phyloP scores from a whole-genome alignment of 1,140 invertebrate genomes.

The Halictus rubicundus region DNA sequence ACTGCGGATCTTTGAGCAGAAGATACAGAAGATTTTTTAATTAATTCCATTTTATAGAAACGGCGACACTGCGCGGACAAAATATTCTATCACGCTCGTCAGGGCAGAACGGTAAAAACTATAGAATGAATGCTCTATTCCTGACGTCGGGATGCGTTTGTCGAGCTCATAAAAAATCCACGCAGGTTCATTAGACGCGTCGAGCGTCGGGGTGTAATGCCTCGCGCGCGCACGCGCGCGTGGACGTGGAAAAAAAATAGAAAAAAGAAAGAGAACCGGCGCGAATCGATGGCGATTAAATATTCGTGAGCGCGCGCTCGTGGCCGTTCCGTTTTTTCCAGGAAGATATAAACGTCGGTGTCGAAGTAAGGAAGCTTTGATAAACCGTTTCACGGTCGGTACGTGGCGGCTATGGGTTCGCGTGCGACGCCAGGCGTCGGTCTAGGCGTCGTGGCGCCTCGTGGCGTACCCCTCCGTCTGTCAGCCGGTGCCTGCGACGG shows the following conservation, averaged over 20 bases:
- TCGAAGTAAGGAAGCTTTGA: constrained; percentile 10
- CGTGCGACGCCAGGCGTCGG: constrained; percentile 48
- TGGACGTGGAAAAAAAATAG: neutral
- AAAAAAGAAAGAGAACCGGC: neutral
- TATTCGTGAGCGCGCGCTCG: constrained; percentile 18
- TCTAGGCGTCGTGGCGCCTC: constrained; percentile 47
- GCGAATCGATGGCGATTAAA: constrained; percentile 23
- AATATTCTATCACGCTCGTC: too few relatives aligned
- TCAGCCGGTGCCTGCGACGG: neutral
- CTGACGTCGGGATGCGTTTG: too few relatives aligned
- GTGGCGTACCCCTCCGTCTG: constrained; percentile 18
- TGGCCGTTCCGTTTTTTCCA: constrained; percentile 22
- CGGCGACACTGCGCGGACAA: too few relatives aligned
- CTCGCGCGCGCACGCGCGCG: too few relatives aligned
- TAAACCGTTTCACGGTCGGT: constrained; percentile 35
- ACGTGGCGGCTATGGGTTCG: constrained; percentile 2
- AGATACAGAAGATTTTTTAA: too few relatives aligned
- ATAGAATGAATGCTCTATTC: too few relatives aligned
- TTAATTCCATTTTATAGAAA: too few relatives aligned
- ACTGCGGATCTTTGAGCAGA: too few relatives aligned
- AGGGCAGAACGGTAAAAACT: too few relatives aligned
- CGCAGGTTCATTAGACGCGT: too few relatives aligned
- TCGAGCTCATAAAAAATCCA: too few relatives aligned
- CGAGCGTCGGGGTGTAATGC: too few relatives aligned
- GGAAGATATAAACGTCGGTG: constrained; percentile 9